phyloP scores from a whole-genome alignment of 2,113 vertebrate genomes.

The Channa maculata region DNA sequence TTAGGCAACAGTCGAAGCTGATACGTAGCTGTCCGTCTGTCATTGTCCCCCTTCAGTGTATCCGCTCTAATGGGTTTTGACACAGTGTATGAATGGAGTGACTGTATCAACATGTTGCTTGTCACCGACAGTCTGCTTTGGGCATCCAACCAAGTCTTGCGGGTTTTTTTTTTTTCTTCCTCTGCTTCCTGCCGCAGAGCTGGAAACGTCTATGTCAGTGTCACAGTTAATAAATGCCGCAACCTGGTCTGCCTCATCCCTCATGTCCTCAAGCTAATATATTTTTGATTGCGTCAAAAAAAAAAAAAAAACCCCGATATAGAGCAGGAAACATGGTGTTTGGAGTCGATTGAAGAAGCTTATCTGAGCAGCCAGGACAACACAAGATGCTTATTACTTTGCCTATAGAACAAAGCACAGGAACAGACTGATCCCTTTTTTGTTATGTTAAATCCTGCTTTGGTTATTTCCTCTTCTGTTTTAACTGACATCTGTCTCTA shows the following conservation, averaged over 20 bases:
- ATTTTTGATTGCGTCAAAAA: constrained; percentile 7
- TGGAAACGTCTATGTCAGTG: constrained; percentile 66
- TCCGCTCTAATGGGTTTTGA: neutral
- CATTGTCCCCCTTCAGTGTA: neutral
- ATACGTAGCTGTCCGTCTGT: neutral
- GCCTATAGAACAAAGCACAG: constrained; percentile 1
- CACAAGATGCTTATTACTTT: neutral
- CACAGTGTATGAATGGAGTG: constrained; percentile 16
- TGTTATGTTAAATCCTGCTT: neutral
- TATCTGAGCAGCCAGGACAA: neutral
- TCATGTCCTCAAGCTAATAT: constrained; percentile 3
- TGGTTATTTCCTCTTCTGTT: neutral
- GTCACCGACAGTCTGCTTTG: constrained; percentile 51
- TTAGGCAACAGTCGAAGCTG: neutral
- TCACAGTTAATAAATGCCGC: constrained; percentile 79
- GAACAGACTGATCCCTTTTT: neutral
- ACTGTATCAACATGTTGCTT: constrained; percentile 73
- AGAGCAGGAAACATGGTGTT: neutral
- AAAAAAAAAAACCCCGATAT: neutral
- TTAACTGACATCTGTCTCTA: neutral
- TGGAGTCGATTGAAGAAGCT: neutral
- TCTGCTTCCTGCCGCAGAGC: constrained; percentile 74
- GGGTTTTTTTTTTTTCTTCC: neutral
- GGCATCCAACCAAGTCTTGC: constrained; percentile 47
- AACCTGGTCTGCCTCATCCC: constrained; percentile 52